These are phyloP conservation scores for Drosophila repleta DNA, from an alignment of 1,140 invertebrate species.

Conservation along the genomic window DNA sequence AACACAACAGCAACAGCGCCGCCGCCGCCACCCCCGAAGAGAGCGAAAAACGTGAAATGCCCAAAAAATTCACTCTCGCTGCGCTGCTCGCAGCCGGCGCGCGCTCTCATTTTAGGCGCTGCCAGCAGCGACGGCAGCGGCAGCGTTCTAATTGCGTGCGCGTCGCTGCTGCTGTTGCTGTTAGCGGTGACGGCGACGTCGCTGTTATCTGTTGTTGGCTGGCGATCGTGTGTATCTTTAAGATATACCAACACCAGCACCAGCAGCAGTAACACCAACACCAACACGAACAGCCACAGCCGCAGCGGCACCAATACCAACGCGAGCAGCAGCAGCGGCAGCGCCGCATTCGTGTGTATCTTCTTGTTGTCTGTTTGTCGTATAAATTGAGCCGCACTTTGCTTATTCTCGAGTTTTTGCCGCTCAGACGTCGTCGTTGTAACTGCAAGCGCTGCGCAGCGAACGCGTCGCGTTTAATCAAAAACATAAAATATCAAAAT, in stretches of 20 bases:
- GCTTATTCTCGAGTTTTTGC: conserved; percentile 80
- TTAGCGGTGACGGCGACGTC: conserved; percentile 26
- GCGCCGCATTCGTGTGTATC: conserved; percentile 58
- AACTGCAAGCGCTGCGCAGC: conserved; percentile 65
- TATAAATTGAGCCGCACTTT: conserved; percentile 82
- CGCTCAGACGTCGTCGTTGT: conserved; percentile 72
- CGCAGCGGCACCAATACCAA: conserved; percentile 26
- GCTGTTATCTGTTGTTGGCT: conserved; percentile 61
- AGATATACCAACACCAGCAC: conserved; percentile 54
- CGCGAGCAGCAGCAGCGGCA: conserved; percentile 16
- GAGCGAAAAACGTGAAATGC: conserved; percentile 22
- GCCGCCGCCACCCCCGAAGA: conserved; percentile 41
- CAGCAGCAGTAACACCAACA: conserved; percentile 13
- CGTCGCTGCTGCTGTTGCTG: conserved; percentile 46
- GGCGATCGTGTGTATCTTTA: conserved; percentile 69
- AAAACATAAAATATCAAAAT: conserved; percentile 2
- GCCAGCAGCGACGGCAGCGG: conserved; percentile 2
- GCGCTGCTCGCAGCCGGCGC: conserved; percentile 28
- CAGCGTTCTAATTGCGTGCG: conserved; percentile 63
- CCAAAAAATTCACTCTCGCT: conserved; percentile 62
- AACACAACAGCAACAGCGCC: conserved; percentile 38
- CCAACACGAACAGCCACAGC: conserved; percentile 40
- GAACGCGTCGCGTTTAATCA: conserved; percentile 33
- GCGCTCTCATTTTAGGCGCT: conserved; percentile 30
- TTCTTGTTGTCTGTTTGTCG: conserved; percentile 72